Conservation (phyloP, 2,888 invertebrate genomes). For the Melanargia galathea region DNA sequence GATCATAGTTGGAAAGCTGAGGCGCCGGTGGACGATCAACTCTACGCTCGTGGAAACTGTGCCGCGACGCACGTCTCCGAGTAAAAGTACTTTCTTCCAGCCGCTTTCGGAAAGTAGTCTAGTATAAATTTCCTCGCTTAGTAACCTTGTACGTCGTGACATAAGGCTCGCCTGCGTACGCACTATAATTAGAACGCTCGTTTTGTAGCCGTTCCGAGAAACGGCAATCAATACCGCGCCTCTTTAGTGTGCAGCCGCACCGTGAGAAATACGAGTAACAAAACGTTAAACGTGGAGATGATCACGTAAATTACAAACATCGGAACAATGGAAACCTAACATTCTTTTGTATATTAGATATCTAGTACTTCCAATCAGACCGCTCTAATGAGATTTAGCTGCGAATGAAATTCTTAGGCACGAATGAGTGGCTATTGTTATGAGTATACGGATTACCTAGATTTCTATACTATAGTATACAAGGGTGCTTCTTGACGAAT, state of each 20-base stretch:
- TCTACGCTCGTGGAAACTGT: slow-evolving; percentile 73
- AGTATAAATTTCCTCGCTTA: slow-evolving; percentile 70
- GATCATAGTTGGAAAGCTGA: slow-evolving; percentile 64
- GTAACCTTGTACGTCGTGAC: slow-evolving; percentile 76
- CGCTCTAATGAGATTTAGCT: slow-evolving; percentile 11
- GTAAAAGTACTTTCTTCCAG: slow-evolving; percentile 81
- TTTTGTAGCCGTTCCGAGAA: slow-evolving; percentile 61
- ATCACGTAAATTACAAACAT: slow-evolving; percentile 23
- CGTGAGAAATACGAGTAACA: slow-evolving; percentile 46
- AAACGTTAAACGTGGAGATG: slow-evolving; percentile 26
- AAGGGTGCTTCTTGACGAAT: too few species aligned
- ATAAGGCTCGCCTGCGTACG: slow-evolving; percentile 64
- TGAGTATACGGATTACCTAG: not conserved
- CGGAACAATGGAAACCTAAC: slow-evolving; percentile 27
- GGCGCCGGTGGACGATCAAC: slow-evolving; percentile 40
- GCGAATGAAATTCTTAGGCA: slow-evolving; percentile 17
- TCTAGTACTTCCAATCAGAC: slow-evolving; percentile 19
- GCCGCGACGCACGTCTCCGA: slow-evolving; percentile 72
- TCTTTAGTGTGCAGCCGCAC: slow-evolving; percentile 37
- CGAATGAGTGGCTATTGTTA: slow-evolving; percentile 15
- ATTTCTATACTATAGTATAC: not conserved
- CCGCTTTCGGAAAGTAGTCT: slow-evolving; percentile 79
- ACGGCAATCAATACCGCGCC: slow-evolving; percentile 58
- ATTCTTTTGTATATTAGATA: slow-evolving; percentile 28
- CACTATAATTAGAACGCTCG: slow-evolving; percentile 68